Base-by-base conservation (phyloP, 1,140 invertebrate species). In the Lethrus apterus region DNA sequence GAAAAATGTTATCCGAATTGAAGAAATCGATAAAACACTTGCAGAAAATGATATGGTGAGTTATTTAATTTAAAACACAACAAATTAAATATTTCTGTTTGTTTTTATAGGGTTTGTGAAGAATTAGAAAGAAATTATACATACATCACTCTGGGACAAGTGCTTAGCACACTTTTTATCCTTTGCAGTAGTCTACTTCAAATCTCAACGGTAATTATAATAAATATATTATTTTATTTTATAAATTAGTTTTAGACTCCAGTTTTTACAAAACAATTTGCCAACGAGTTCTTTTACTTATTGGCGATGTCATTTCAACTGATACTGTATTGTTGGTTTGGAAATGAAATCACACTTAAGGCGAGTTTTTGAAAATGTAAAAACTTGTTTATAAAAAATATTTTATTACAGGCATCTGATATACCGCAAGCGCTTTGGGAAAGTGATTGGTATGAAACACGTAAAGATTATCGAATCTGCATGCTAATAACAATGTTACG, bases 311-410 rank as follows among this genome's bases (percentile, higher is more conserved):
- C 67, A 33, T 66, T 69, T 9, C 69, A 76, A 45, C 58, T 76
- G 15, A 69, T 69, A 40, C 53, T 75, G 2, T 76, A 76, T 46
- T 76, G 73, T 54, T 77, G 73, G 73, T 76, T 70, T 46, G 73
- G 74, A n/a, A 74, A 72, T 54, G 70, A 76, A 57, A 66, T 77
- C 1, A 75, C 72, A 3, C 58, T 72, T 20, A 66, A 66, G 60
- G 74, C 73, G 66, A 58, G 58, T 62, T 50, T 44, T 18, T 32
- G n/a, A 15, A 30, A 11, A 5, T 36, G 7, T 32, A 26, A 34
- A 2, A 9, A 36, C 14, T 46, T 9, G 24, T 31, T 13, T 14
- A 17, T 18, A 31, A n/a, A 18, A 2, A 44, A 35, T 43, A 35
- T 51, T 46, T 40, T 20, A 51, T 8, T 58, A 40, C 49, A 70